Base-by-base conservation (phyloP, 2,888 invertebrate genomes). In the Xanthia togata region DNA sequence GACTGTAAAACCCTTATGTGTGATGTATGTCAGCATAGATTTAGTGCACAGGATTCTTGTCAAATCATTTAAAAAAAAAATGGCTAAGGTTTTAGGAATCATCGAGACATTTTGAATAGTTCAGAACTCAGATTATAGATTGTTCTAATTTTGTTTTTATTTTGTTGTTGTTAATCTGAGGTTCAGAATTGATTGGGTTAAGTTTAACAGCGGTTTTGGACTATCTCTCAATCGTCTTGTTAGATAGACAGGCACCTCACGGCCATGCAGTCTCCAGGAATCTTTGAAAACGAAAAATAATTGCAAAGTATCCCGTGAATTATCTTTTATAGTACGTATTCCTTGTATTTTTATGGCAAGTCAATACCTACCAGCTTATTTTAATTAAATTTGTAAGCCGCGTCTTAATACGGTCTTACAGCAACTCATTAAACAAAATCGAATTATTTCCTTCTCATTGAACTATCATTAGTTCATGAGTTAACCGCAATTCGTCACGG, bases 401-500 rank as follows among this genome's bases (percentile, higher is more conserved):
- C 12, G 3, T 4, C 6, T 71, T 38, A 31, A 23, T 62, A 35
- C 12, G 23, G 23, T 44, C 26, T 26, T 23, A 20, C 6, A 55
- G 55, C 31, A 70, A 31, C 63, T 26, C 71, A 35, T 64, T 64
- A 67, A n/a, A 47, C 31, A 38, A 57, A 80, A 53, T 38, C 38
- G 38, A 77, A 77, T 81, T 76, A 71, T 73, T 71, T 57, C 64
- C 57, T 64, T 31, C 67, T 69, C 38, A 81, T 84, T 81, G 53
- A 63, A 59, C 31, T 65, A 70, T 64, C 47, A 68, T 79, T 78
- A 67, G 44, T 72, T 74, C 53, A 65, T 53, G 35, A 76, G 55
- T 73, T 55, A 77, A 50, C 73, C 82, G 70, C 71, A 59, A 60
- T 60, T 63, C 65, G 82, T 75, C 85, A 83, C 67, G 74, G 85